A percentile compares a stretch with the other conserved stretches of the same genome.
phyloP scores from a whole-genome alignment of 2,888 invertebrate species.

The Sinohyriopsis cumingii region DNA sequence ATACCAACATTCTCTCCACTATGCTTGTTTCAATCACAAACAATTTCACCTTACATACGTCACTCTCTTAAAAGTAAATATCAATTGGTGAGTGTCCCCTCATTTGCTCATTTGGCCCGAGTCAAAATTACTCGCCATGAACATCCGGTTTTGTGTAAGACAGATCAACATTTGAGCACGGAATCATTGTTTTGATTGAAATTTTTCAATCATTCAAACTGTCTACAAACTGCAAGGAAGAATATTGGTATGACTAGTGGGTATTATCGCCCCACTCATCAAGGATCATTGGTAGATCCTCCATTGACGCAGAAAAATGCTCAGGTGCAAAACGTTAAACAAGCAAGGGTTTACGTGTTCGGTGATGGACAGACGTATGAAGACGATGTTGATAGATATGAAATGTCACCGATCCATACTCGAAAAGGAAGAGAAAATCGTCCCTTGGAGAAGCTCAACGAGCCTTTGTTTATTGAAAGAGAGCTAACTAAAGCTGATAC shows the following conservation, averaged over 20 bases:
- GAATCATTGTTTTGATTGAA: too few relatives aligned
- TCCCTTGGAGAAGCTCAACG: constrained; percentile 23
- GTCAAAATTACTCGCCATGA: constrained; percentile 23
- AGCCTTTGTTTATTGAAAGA: constrained; percentile 51
- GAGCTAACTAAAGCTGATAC: constrained; percentile 60
- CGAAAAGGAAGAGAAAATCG: constrained; percentile 28
- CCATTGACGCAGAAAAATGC: constrained; percentile 28
- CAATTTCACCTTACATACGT: too few relatives aligned
- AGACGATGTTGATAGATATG: constrained; percentile 54
- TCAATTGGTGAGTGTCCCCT: too few relatives aligned
- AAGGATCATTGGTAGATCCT: constrained; percentile 6
- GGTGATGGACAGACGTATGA: constrained; percentile 56
- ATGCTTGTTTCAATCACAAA: too few relatives aligned
- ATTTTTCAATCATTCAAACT: too few relatives aligned
- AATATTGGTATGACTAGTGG: constrained; percentile 28
- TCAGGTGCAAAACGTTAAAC: constrained; percentile 61
- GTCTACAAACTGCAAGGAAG: neutral
- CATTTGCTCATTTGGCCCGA: too few relatives aligned
- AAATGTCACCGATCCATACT: constrained; percentile 59
- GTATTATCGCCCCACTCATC: constrained; percentile 10
- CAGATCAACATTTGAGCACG: too few relatives aligned
- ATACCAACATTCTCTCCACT: too few relatives aligned
- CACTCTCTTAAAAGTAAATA: too few relatives aligned
- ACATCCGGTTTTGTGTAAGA: constrained; percentile 42
- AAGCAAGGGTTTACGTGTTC: constrained; percentile 62